Evolutionary conservation across 1,140 invertebrate genomes (phyloP), one percentile per base, ranked within the genome.

Genomic region (Maconellicoccus hirsutus): DNA sequence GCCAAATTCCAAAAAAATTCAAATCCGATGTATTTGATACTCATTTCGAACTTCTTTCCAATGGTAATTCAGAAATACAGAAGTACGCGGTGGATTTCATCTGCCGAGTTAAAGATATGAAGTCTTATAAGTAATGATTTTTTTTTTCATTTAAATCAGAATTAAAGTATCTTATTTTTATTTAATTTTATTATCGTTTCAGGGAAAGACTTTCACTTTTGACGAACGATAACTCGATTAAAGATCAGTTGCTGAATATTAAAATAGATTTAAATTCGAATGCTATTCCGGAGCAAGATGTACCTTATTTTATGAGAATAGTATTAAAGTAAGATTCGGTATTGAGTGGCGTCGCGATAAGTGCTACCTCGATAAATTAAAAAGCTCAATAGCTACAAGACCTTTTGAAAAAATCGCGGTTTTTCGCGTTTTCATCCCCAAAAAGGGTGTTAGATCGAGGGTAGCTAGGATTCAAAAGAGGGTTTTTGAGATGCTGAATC

Each of bases 171-270:
- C 25, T 8, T 3, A 25, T 23, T 66, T 23, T 4, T 23, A 26
- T 23, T 23, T 66, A 8, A 25, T 66, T 23, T 23, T 23, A 66
- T 78, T 80, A 0, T 87, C n/a, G 90, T 1, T 96, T 96, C 76
- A 91, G 79, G 61, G 85, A 86, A 21, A 84, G 91, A 76, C 78
- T 96, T 8, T 84, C 86, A 72, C 86, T 85, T 73, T 81, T 96
- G 19, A 83, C 96, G 0, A 89, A 94, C 77, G 93, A 96, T 63
- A 91, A 91, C 73, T 90, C 89, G 74, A 89, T 96, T 72, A 92
- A 92, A 79, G 87, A 87, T 72, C 92, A 94, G 79, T 77, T 97
- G 0, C 84, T 86, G 0, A 81, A 85, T 8, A 94, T 96, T 76
- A 87, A 87, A 76, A 83, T 95, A 4, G 87, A 90, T 74, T 81